Base-by-base conservation (phyloP, 2,797 vertebrate genomes). In the Cirrhinus mrigala region DNA sequence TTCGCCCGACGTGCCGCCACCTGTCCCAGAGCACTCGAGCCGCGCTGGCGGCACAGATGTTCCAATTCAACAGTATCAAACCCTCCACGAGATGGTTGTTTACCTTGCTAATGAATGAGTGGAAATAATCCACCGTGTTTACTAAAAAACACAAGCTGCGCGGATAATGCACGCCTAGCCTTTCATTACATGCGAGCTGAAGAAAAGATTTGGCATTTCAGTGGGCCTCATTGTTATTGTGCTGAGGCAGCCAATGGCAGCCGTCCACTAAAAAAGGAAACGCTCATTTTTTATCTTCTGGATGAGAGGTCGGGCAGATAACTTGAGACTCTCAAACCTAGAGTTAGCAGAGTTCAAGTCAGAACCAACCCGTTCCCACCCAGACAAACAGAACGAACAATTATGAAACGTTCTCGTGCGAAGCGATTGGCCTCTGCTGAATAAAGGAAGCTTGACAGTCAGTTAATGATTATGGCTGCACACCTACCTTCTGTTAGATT, bases 61-160 rank as follows among this genome's bases (percentile, higher is more conserved):
- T 87, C 69, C 89, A 71, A 86, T 83, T 86, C 80, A 78, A 87
- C 91, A 87, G 92, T 87, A 85, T 89, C 89, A 90, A 85, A 82
- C 91, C 87, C 87, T 87, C 88, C 81, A 86, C 87, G 89, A 92
- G 86, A 90, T 92, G 89, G 94, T 94, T 91, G 91, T 90, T 94
- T 91, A 91, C 87, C 92, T 90, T 89, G 74, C 80, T 83, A 86
- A 92, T 92, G 90, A 94, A 93, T 92, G 88, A 88, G 83, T 87
- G 87, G 22, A 80, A 81, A 90, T 92, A 92, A 91, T 92, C 91
- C 91, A 87, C 82, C 54, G 80, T 93, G 90, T 93, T 92, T 91
- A 92, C 89, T 90, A 90, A 91, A 85, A 87, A 91, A 92, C 82
- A 88, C 56, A 69, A 88, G 83, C 83, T 84, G 70, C 83, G 89